Base-by-base conservation (phyloP, 1,140 invertebrate species). In the honey bee (Apis mellifera) region DNA sequence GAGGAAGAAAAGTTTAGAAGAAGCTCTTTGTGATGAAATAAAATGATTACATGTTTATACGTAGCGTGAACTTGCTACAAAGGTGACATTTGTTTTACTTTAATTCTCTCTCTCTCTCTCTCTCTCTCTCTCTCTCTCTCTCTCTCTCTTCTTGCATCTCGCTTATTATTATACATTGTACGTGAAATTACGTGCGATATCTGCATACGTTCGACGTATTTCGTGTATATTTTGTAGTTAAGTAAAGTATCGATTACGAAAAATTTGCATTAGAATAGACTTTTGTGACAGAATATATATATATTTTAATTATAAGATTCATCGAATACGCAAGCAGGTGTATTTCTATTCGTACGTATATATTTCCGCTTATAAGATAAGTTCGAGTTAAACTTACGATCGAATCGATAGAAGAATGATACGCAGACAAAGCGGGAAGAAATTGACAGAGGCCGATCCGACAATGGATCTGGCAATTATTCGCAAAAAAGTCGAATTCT, bases 101-200 rank as follows among this genome's bases (percentile, higher is more conserved):
- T 66, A 74, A 80, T 80, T 66, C 70, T 52, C 19, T 74, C n/a
- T 32, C 60, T 77, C 17, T 66, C 70, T 52, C 19, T 74, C 42
- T 66, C 70, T 52, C 19, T 74, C n/a, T 66, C 70, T 52, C 19
- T 74, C n/a, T 66, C 70, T 52, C 19, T 74, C n/a, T 66, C 70
- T 52, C 19, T 74, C n/a, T 32, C 60, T 77, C 17, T 48, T 52
- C 2, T 60, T 5, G 52, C 19, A 81, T 57, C 52, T 74, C n/a
- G 23, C 2, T 73, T 73, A 65, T 73, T 73, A 65, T 11, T 11
- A 32, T 23, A 57, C 52, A 23, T 15, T 23, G 32, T 42, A 54
- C 11, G 23, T 11, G 23, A 74, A 81, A 81, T 74, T 81, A 55
- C 50, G 23, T 11, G 32, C 19, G 26, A 65, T 78, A 26, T 52